These are phyloP conservation scores for Neodiprion virginianus DNA, from an alignment of 1,140 invertebrate genomes.

Conservation along the genomic window DNA sequence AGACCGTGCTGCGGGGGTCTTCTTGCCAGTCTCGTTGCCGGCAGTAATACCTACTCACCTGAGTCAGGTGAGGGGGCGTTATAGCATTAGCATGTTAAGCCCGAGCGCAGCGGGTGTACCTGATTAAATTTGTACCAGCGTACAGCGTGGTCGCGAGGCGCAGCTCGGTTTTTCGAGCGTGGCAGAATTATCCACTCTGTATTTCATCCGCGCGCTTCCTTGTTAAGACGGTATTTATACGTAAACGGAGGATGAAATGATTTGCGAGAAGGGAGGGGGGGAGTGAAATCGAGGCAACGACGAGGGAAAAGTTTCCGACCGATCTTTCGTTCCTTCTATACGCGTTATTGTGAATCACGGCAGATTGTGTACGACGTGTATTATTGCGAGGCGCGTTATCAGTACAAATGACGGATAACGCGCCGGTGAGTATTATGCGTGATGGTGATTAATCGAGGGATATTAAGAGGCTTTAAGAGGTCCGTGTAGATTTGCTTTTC, in stretches of 20 bases:
- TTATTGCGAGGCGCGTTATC: too few relatives aligned
- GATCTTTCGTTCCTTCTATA: too few relatives aligned
- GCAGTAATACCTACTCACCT: slow-evolving; percentile 9
- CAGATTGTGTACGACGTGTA: too few relatives aligned
- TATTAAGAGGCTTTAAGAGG: too few relatives aligned
- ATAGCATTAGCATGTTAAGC: slow-evolving; percentile 57
- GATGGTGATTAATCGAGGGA: too few relatives aligned
- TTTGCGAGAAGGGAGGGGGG: neutral
- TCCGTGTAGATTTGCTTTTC: too few relatives aligned
- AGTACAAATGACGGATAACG: too few relatives aligned
- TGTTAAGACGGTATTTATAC: neutral
- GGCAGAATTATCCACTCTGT: neutral
- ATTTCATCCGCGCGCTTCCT: too few relatives aligned
- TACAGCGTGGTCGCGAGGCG: slow-evolving; percentile 35
- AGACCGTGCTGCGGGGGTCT: neutral
- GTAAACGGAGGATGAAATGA: neutral
- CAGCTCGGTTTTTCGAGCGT: slow-evolving; percentile 43
- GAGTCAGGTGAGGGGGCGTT: slow-evolving; percentile 48
- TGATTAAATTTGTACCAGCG: slow-evolving; percentile 58
- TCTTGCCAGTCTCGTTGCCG: slow-evolving; percentile 24
- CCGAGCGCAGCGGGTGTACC: slow-evolving; percentile 50
- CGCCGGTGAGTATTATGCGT: too few relatives aligned
- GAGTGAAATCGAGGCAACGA: neutral
- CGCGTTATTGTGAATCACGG: too few relatives aligned
- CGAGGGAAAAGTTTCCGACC: too few relatives aligned